phyloP scores from a whole-genome alignment of 2,797 vertebrate species.

The Chiroxiphia lanceolata region DNA sequence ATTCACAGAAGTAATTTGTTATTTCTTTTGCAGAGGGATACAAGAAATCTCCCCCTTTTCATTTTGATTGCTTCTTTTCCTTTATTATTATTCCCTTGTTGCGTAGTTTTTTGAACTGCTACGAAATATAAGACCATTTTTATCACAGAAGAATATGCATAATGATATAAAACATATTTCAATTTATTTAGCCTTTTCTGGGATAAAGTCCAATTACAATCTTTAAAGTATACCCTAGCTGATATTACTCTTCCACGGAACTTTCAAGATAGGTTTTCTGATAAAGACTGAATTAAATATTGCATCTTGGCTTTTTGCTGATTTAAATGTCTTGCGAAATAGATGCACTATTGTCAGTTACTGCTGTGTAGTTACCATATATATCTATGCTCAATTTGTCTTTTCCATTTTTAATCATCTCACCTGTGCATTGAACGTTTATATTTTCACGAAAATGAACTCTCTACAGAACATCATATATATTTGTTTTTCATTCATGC shows the following conservation, averaged over 20 bases:
- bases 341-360: slow-evolving; percentile 7
- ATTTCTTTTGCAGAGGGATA: slow-evolving; percentile 48
- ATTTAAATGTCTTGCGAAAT: slow-evolving; percentile 50
- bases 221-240: slow-evolving; percentile 65
- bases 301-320: slow-evolving; percentile 9
- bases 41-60: slow-evolving; percentile 51
- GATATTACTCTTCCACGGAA: slow-evolving; percentile 45
- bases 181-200: slow-evolving; percentile 72
- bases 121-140: slow-evolving; percentile 66
- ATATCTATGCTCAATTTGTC: not conserved
- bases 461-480: not conserved
- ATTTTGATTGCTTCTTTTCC: slow-evolving; percentile 65
- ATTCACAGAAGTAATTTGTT: slow-evolving; percentile 65
- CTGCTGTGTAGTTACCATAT: not conserved
- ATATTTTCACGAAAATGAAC: not conserved
- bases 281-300: slow-evolving; percentile 58
- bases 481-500: not conserved
- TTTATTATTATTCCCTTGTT: slow-evolving; percentile 61
- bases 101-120: slow-evolving; percentile 52
- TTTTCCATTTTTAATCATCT: slow-evolving; percentile 40
- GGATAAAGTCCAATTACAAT: slow-evolving; percentile 68
- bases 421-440: not conserved
- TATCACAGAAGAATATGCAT: slow-evolving; percentile 67
- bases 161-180: slow-evolving; percentile 71
- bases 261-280: slow-evolving; percentile 61